Percentiles rank a stretch among this genome's conserved stretches.
phyloP scores from a whole-genome alignment of 1,140 invertebrate genomes.

The Hestina assimilis region DNA sequence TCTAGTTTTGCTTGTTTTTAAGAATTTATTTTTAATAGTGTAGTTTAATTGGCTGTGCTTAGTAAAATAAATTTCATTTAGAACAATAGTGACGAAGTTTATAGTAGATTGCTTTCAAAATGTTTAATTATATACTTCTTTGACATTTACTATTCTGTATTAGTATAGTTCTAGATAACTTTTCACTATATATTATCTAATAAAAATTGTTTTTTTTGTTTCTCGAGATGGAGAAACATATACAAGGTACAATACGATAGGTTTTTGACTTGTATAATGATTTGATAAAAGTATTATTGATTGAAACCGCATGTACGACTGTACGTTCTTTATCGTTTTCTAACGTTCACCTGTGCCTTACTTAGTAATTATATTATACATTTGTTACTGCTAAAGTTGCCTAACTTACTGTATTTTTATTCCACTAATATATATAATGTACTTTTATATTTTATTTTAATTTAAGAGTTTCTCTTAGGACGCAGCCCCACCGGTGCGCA shows the following conservation, averaged over 20 bases:
- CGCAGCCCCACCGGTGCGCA: no score
- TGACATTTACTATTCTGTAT: no score
- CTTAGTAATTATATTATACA: not conserved
- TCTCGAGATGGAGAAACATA: no score
- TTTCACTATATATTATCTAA: no score
- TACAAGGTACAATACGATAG: no score
- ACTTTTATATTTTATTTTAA: not conserved
- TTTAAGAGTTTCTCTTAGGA: not conserved
- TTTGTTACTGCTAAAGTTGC: not conserved
- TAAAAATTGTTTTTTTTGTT: not conserved
- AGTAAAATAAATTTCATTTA: constrained; percentile 18
- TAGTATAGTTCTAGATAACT: no score
- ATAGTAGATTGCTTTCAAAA: not conserved
- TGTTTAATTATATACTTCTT: not conserved
- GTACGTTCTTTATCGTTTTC: not conserved
- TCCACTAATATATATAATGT: not conserved
- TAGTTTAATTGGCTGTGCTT: constrained; percentile 20
- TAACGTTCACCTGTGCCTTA: constrained; percentile 9
- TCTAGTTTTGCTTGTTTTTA: no score
- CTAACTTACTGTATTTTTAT: not conserved
- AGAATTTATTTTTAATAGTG: not conserved
- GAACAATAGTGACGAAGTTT: not conserved
- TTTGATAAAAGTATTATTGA: no score
- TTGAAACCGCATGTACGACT: not conserved
- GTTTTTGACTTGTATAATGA: not conserved